Percentiles rank a stretch among this genome's conserved stretches.
phyloP scores from a whole-genome alignment of 2,888 invertebrate species.

The Oscheius sp. region DNA sequence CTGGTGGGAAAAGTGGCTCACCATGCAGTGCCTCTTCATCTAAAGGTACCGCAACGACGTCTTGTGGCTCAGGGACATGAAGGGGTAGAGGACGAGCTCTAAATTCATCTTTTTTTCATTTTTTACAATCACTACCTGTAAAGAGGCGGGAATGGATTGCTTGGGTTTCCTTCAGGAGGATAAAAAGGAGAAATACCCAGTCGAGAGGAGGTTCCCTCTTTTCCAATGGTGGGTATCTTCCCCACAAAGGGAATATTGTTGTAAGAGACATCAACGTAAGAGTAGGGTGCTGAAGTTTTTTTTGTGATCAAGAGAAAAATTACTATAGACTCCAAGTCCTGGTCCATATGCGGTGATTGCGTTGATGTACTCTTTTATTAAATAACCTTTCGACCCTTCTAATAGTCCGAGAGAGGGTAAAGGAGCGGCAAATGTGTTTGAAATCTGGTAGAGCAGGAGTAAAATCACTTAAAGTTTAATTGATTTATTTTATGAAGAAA shows the following conservation, averaged over 20 bases:
- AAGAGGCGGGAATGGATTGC: constrained; percentile 59
- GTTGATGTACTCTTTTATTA: constrained; percentile 55
- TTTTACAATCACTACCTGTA: constrained; percentile 43
- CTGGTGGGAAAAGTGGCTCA: constrained; percentile 64
- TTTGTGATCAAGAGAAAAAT: constrained; percentile 14
- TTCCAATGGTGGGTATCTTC: constrained; percentile 51
- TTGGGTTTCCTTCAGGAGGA: constrained; percentile 61
- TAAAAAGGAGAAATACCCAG: constrained; percentile 63
- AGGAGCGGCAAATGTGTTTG: constrained; percentile 9
- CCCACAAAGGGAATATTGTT: constrained; percentile 65
- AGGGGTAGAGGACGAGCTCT: constrained; percentile 63
- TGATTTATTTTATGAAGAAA: neutral
- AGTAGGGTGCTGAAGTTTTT: constrained; percentile 49
- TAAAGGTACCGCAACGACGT: constrained; percentile 63
- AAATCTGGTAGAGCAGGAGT: neutral
- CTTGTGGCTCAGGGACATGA: constrained; percentile 63
- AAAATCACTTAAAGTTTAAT: constrained; percentile 1
- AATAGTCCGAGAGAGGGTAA: constrained; percentile 44
- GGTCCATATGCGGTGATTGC: constrained; percentile 64
- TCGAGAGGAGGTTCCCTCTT: constrained; percentile 61
- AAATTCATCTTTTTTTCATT: neutral
- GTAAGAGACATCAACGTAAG: constrained; percentile 62
- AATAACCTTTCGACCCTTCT: constrained; percentile 36
- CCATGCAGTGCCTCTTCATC: constrained; percentile 65
- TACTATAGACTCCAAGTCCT: constrained; percentile 61